Evolutionary conservation across 2,113 vertebrate species (phyloP), one percentile per base, ranked within the genome.

Genomic region (Ariopsis seemanni): DNA sequence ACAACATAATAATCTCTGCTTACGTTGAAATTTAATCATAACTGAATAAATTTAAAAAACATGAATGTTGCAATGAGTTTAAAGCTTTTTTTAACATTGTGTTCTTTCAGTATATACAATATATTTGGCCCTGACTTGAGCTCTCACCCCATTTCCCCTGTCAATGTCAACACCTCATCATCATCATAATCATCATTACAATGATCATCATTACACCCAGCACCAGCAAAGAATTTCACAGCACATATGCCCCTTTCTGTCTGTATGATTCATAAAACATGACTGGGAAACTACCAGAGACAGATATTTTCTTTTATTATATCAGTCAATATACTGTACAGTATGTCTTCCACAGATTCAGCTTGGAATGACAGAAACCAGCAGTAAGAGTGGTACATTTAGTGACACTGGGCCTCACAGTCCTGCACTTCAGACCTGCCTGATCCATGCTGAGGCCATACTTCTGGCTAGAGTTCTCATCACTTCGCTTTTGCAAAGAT

Each of bases 171-270:
- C 55, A 79, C 17, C 48, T n/a, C 75, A 27, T 22, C 75, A 14
- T 75, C 18, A 67, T 84, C n/a, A 53, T 57, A 42, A 65, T 25
- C 58, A 82, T 10, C 50, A 57, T 25, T 4, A 85, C 48, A 20
- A 85, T 52, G 15, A 71, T 84, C 48, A 55, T 83, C 7, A 55
- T 72, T 67, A 48, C 9, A 60, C 84, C 71, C 84, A 78, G 10
- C 60, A 78, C 25, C 84, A 78, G 7, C 42, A 53, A 48, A 63
- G 5, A 55, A 42, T 34, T 80, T 69, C 60, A 69, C 62, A 80
- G 63, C 85, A 62, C 52, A 67, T 69, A 80, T 86, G 62, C 30
- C 27, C 20, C 42, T 15, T 53, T 30, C 22, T 71, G 52, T 25
- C 3, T 48, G 69, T 60, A 30, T 85, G 53, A 60, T 57, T 85